These are phyloP conservation scores for Tridacna crocea DNA, from an alignment of 2,888 invertebrate species.

Conservation along the genomic window DNA sequence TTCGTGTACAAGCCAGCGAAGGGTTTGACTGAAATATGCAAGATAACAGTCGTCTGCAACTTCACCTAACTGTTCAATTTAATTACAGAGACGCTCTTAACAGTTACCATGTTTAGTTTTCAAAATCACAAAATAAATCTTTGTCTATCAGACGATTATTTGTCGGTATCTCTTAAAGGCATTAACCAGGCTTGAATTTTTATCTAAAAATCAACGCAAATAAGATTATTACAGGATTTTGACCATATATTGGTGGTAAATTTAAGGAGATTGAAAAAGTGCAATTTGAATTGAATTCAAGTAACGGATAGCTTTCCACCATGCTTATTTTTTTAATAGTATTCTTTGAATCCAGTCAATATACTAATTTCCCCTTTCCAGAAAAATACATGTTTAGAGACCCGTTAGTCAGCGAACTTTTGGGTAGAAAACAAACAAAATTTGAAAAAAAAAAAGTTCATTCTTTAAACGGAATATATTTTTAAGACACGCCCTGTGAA, in stretches of 20 bases:
- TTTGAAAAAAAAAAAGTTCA: too few species aligned
- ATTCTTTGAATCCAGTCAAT: not conserved
- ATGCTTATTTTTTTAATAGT: not conserved
- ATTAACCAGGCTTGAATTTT: slow-evolving; percentile 27
- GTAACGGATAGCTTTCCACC: not conserved
- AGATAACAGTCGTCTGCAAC: slow-evolving; percentile 7
- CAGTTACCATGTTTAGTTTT: slow-evolving; percentile 28
- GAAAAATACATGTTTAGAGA: too few species aligned
- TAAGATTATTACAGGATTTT: slow-evolving; percentile 16
- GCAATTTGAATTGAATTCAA: slow-evolving; percentile 19
- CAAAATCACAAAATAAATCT: slow-evolving; percentile 44
- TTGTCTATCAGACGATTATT: slow-evolving; percentile 35
- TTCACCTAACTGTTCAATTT: slow-evolving; percentile 10
- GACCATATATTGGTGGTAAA: slow-evolving; percentile 2
- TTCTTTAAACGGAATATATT: too few species aligned
- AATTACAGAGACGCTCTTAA: slow-evolving; percentile 28
- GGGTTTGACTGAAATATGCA: too few species aligned
- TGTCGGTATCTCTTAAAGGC: slow-evolving; percentile 30
- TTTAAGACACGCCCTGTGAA: too few species aligned
- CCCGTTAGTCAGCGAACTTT: too few species aligned
- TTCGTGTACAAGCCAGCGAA: too few species aligned
- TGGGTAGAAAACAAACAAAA: too few species aligned
- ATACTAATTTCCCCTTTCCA: not conserved
- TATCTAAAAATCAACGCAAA: slow-evolving; percentile 25
- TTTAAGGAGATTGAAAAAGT: slow-evolving; percentile 12